Evolutionary conservation across 2,888 invertebrate species (phyloP).

Genomic region (Mythimna ferrago): DNA sequence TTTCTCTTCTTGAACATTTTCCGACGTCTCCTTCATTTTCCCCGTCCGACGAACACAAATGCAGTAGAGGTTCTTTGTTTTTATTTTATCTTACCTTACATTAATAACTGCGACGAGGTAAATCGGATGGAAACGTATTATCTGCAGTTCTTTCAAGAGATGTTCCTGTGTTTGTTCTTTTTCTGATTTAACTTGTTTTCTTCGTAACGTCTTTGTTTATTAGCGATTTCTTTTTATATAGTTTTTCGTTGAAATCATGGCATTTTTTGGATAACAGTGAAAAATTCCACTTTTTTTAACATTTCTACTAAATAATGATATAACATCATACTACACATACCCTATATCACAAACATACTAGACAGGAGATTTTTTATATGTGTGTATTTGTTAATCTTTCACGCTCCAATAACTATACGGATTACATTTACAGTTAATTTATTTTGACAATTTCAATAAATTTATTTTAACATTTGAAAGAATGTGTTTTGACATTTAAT

Average conservation of each 20-base stretch:
- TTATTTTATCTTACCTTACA: conserved; percentile 32
- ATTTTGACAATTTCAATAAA: too few species aligned
- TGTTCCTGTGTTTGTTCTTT: background rate
- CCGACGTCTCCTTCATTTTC: conserved; percentile 6
- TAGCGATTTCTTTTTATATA: background rate
- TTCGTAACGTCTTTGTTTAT: background rate
- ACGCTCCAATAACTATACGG: too few species aligned
- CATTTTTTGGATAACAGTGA: background rate
- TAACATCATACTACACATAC: too few species aligned
- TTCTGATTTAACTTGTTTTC: conserved; percentile 3
- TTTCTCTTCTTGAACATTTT: background rate
- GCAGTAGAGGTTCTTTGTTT: conserved; percentile 14
- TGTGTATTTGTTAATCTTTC: too few species aligned
- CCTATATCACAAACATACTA: too few species aligned
- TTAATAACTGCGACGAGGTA: conserved; percentile 18
- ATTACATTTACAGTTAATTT: too few species aligned
- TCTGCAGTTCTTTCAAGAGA: conserved; percentile 17
- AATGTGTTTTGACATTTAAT: too few species aligned
- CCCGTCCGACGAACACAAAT: background rate
- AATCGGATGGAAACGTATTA: conserved; percentile 42
- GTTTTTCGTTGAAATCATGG: background rate
- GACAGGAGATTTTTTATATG: too few species aligned
- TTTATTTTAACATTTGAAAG: too few species aligned
- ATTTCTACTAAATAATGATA: too few species aligned
- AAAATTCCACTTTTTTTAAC: too few species aligned